phyloP scores from a whole-genome alignment of 1,140 invertebrate genomes.

The Physella acuta region DNA sequence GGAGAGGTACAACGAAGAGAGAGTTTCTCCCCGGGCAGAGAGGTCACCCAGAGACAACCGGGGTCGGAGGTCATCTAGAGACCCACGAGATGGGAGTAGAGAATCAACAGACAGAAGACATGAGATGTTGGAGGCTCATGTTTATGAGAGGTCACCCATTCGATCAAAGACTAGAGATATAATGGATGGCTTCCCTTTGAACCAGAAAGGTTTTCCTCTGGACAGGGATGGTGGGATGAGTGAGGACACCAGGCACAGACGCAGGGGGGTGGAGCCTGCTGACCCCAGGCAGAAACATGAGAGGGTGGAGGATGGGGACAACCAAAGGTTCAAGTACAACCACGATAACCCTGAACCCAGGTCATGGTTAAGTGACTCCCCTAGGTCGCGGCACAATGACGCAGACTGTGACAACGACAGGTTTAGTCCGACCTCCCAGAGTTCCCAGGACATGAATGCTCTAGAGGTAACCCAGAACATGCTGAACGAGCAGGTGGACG shows the following conservation, averaged over 20 bases:
- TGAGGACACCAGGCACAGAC: not conserved
- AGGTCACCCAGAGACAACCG: not conserved
- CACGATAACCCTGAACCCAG: not conserved
- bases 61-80: not conserved
- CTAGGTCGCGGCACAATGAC: not conserved
- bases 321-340: not conserved
- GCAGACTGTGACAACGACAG: constrained; percentile 22
- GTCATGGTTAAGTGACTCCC: not conserved
- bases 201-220: not conserved
- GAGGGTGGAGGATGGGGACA: not conserved
- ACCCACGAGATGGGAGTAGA: constrained; percentile 12
- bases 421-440: constrained; percentile 15
- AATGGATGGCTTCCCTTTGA: constrained; percentile 11
- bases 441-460: constrained; percentile 9
- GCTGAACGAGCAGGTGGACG: not conserved
- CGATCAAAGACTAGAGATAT: constrained; percentile 7
- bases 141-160: constrained; percentile 3
- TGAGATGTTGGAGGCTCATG: not conserved
- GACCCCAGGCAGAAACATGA: not conserved
- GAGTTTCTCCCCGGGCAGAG: constrained; percentile 3
- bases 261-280: not conserved
- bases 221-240: not conserved
- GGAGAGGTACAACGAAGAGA: not conserved
- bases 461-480: not conserved
- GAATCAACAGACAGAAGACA: constrained; percentile 10